Conservation (phyloP, 2,113 vertebrate genomes). For the Prinia subflava region DNA sequence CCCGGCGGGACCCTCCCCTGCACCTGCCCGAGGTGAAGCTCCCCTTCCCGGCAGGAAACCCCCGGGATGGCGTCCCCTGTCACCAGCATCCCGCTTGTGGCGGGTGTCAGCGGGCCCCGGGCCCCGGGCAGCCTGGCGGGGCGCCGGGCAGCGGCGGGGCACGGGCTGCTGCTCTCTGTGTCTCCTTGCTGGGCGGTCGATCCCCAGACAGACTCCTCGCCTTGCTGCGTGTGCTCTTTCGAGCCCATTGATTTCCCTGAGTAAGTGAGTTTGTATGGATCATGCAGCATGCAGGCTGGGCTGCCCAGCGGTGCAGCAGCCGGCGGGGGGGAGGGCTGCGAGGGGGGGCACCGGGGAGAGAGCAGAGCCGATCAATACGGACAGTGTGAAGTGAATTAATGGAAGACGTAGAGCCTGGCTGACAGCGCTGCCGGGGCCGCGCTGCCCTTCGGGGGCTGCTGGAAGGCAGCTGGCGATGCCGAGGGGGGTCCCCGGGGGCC, state of each 20-base stretch:
- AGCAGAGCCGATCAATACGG: constrained; percentile 58
- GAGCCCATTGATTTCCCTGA: constrained; percentile 69
- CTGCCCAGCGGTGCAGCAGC: constrained; percentile 57
- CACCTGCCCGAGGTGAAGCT: background rate
- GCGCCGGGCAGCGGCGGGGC: background rate
- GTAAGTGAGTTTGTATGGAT: constrained; percentile 76
- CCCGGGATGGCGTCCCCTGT: accelerated
- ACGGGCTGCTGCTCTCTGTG: constrained; percentile 18
- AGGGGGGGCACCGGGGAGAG: background rate
- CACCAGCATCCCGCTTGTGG: accelerated
- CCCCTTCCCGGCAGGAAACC: accelerated
- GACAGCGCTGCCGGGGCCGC: constrained; percentile 47
- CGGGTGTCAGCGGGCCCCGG: background rate
- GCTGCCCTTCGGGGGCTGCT: constrained; percentile 53
- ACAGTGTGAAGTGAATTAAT: constrained; percentile 74
- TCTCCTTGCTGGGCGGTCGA: constrained; percentile 54
- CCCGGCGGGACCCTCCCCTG: background rate
- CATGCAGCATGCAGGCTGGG: constrained; percentile 52
- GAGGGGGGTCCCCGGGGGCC: background rate
- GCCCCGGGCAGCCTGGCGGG: background rate
- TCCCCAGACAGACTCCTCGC: constrained; percentile 66
- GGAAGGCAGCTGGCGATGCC: constrained; percentile 21
- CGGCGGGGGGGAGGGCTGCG: background rate
- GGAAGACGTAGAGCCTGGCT: constrained; percentile 58
- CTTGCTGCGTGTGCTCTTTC: constrained; percentile 63